Base-by-base conservation (phyloP, 1,140 invertebrate species). In the Heterodera schachtii region DNA sequence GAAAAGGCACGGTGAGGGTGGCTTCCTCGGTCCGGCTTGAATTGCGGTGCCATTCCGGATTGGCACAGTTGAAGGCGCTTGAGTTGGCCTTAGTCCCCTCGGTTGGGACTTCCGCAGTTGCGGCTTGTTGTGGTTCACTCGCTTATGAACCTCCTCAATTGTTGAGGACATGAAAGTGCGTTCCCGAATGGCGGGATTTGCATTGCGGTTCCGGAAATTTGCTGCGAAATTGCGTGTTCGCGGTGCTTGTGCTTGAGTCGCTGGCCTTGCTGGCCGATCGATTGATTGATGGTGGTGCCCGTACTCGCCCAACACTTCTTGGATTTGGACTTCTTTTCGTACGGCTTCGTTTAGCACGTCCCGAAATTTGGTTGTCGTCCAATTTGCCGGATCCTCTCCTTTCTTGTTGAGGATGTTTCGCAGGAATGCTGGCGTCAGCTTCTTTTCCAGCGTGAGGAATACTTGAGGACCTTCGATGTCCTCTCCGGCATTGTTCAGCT, bases 401-500 rank as follows among this genome's bases (percentile, higher is more conserved):
- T 73, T 73, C 19, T 73, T 73, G 16, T 16, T 73, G 31, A 73
- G 71, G 16, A 73, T 31, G 13, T 16, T 73, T 16, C 71, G 71
- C 49, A 73, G 71, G 49, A 73, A 73, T 4, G 71, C 44, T 73
- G 44, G 44, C 44, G 44, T 16, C 21, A 73, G 49, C 71, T 73
- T 73, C 21, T 31, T 73, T 31, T 73, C 71, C 16, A 73, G 8
- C 3, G 3, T 4, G 44, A 73, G 49, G 21, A 46, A 73, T 3
- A 31, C 21, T 7, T 16, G 13, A 5, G 71, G 71, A 19, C 71
- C 71, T 31, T 73, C 71, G 31, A 73, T 73, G 21, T 73, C 71
- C 8, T 73, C 71, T n/a, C 71, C 71, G 19, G 71, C 21, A 73
- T 73, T 73, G 19, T 73, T 73, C 16, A 73, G 44, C 31, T 73